Conservation (phyloP, 2,797 vertebrate species). For the Pteronotus mesoamericanus region DNA sequence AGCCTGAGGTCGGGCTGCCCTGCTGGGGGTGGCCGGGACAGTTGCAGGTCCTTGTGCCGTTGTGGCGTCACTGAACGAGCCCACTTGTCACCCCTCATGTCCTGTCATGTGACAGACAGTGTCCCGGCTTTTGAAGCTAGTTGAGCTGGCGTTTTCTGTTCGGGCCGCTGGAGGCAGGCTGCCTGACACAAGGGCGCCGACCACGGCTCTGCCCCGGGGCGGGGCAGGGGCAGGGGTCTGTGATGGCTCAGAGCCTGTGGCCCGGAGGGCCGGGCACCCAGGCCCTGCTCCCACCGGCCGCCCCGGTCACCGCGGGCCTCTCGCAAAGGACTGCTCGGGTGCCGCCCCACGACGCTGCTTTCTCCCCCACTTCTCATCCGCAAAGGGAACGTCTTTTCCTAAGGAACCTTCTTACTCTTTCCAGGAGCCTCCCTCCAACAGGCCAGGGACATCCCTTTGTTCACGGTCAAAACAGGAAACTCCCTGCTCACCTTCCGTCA, state of each 20-base stretch:
- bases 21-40: background rate
- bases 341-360: background rate
- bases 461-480: background rate
- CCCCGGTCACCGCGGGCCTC: rapidly evolving
- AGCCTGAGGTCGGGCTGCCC: rapidly evolving
- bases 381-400: background rate
- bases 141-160: background rate
- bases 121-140: background rate
- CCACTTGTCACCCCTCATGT: background rate
- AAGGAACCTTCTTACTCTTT: background rate
- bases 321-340: rapidly evolving
- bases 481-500: background rate
- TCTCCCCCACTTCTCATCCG: background rate
- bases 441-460: background rate
- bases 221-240: rapidly evolving
- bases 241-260: rapidly evolving
- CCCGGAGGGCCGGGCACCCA: too few relatives aligned
- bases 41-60: rapidly evolving
- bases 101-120: rapidly evolving
- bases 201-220: background rate
- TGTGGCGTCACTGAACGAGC: rapidly evolving
- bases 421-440: background rate
- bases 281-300: rapidly evolving
- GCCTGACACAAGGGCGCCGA: rapidly evolving
- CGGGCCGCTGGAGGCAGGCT: background rate